Percentiles rank a stretch among this genome's conserved stretches.
Evolutionary conservation across 2,113 vertebrate genomes (phyloP).

Genomic region (Telmatochromis brachygnathus): DNA sequence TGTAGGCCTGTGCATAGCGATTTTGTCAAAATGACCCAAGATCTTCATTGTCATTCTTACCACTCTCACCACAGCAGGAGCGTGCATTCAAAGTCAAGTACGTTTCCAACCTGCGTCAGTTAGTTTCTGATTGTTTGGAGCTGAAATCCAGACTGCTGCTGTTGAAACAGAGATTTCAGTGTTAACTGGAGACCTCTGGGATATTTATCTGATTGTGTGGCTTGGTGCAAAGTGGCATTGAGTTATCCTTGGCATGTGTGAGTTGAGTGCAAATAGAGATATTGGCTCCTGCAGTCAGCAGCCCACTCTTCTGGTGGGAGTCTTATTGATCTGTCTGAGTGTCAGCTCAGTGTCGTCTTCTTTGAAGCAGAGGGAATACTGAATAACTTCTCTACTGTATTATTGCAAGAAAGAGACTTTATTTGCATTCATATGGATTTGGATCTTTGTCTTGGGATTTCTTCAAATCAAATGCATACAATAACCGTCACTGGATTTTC

Average conservation of each 20-base stretch:
- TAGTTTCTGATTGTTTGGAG: background rate
- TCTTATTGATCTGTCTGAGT: conserved; percentile 32
- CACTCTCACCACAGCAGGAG: background rate
- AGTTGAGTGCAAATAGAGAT: conserved; percentile 2
- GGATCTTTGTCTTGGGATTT: background rate
- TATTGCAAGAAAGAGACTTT: background rate
- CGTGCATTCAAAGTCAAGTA: background rate
- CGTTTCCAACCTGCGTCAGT: background rate
- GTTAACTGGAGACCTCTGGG: background rate
- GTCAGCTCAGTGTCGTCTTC: background rate
- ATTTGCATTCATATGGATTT: background rate
- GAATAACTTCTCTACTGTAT: background rate
- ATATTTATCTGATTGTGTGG: background rate
- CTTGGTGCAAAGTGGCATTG: background rate
- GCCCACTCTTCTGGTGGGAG: background rate
- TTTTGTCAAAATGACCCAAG: background rate
- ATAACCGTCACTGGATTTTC: background rate
- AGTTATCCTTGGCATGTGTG: background rate
- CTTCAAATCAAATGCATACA: background rate
- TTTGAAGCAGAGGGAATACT: background rate
- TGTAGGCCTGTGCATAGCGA: background rate
- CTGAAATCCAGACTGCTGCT: background rate
- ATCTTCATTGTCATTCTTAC: background rate
- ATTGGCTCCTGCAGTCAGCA: background rate
- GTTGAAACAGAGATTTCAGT: background rate